Evolutionary conservation across 1,140 invertebrate species (phyloP).

Genomic region (Drosophila guanche): DNA sequence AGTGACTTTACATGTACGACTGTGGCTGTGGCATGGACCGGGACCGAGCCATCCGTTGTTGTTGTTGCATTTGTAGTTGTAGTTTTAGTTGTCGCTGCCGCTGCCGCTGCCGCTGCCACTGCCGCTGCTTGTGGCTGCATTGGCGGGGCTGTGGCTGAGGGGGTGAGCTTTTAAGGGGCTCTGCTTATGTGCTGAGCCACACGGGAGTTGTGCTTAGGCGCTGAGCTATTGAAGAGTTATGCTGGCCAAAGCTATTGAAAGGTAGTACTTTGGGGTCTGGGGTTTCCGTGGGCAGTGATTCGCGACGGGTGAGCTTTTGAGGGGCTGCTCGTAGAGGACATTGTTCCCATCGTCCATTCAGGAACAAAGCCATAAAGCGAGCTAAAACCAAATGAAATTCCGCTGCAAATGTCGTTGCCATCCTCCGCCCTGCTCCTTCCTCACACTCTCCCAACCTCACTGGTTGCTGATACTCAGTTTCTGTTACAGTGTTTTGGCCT

Average conservation of each 20-base stretch:
- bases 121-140: conserved; percentile 13
- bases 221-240: too few relatives aligned
- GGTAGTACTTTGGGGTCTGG: too few relatives aligned
- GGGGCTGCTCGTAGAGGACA: not conserved
- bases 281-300: too few relatives aligned
- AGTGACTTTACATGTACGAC: conserved; percentile 69
- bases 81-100: conserved; percentile 3
- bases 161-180: not conserved
- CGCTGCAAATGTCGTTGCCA: conserved; percentile 32
- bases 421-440: not conserved
- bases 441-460: not conserved
- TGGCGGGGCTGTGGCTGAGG: conserved; percentile 3
- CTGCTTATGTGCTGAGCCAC: too few relatives aligned
- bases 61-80: conserved; percentile 31
- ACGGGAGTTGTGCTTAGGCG: too few relatives aligned
- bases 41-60: conserved; percentile 10
- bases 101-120: too few relatives aligned
- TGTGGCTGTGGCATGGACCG: not conserved
- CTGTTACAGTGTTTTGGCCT: not conserved
- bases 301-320: too few relatives aligned
- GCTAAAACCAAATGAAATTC: conserved; percentile 53
- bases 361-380: conserved; percentile 43
- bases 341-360: conserved; percentile 34
- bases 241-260: too few relatives aligned
- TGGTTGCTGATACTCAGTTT: conserved; percentile 9